Base-by-base conservation (phyloP, 2,888 invertebrate genomes). In the Acheta domesticus region DNA sequence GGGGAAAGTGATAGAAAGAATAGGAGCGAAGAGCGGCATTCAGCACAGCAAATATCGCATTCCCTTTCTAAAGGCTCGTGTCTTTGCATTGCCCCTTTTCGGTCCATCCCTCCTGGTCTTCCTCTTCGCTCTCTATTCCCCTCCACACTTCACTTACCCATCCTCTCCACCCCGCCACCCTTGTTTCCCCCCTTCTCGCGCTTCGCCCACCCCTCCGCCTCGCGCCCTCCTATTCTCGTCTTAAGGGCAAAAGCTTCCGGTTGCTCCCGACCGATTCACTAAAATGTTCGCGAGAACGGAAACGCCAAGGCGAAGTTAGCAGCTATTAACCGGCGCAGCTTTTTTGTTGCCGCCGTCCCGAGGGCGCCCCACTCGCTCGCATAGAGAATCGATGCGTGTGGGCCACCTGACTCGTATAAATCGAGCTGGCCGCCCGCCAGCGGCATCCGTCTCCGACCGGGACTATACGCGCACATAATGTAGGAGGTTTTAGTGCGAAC, bases 221-320 rank as follows among this genome's bases (percentile, higher is more conserved):
- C 62, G 16, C 62, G 16, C n/a, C 8, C 14, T 19, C 62, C 62
- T 19, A 11, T 16, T 62, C 62, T n/a, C 62, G n/a, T 62, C 62
- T 62, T 62, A n/a, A 62, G 62, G n/a, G 62, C 62, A 62, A 14
- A n/a, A 19, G n/a, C 62, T 62, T n/a, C 62, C 62, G 62, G 62
- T 62, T 62, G 16, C 62, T 62, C 62, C 62, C 16, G 62, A n/a
- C 16, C 62, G 62, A 62, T 14, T 62, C 62, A n/a, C 62, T 62
- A 62, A 62, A 62, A 62, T 62, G 62, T 62, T 62, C 62, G 62
- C 62, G 62, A 62, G 62, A 62, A 62, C 62, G 62, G 62, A 62
- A 62, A 62, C 62, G 62, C 14, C 62, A 8, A n/a, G 62, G 16
- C 62, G 62, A 62, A 62, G 62, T 62, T 62, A 62, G 62, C 62